Base-by-base conservation (phyloP, 1,140 invertebrate genomes). In the Agraylea sexmaculata region DNA sequence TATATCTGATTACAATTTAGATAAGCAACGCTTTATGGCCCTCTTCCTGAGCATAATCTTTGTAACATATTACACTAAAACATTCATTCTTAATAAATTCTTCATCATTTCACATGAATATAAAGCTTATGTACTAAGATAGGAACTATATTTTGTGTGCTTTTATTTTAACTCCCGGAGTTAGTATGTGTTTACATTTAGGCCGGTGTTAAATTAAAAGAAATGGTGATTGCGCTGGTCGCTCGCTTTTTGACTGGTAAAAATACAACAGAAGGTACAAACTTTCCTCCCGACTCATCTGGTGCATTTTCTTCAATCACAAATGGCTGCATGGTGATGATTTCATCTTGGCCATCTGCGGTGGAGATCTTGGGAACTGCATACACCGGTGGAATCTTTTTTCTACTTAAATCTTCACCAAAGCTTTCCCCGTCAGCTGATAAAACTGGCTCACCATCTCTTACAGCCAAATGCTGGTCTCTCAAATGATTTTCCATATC, bases 191-290 rank as follows among this genome's bases (percentile, higher is more conserved):
- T n/a, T 25, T 25, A 6, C 23, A 13, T 13, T 56, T 77, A 90
- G 66, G 87, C 84, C 43, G 89, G 89, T 53, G 84, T 92, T 36
- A 95, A 78, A 50, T 79, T 88, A 59, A 94, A 91, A 56, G 87
- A 89, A 38, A 89, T 79, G 41, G 85, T 87, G 49, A 90, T 71
- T 41, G 79, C 75, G 53, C 79, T 75, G 50, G 74, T 79, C 46
- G 91, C 74, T 57, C 84, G 79, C 49, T 85, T 77, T 47, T 81
- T 78, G 40, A 94, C 89, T 28, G 91, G 90, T 56, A 94, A 71
- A 65, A 90, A 90, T 54, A 94, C 86, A 40, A 94, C 68, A 38
- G 89, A 87, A 18, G 90, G 87, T 41, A 89, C 76, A 61, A 93
- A 80, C 52, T 71, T 70, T 25, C 69, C 63, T 53, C 61, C 67